Percentiles rank a stretch among this genome's conserved stretches.
Evolutionary conservation across 2,797 vertebrate species (phyloP).

Genomic region (Orientallactaga sibirica): DNA sequence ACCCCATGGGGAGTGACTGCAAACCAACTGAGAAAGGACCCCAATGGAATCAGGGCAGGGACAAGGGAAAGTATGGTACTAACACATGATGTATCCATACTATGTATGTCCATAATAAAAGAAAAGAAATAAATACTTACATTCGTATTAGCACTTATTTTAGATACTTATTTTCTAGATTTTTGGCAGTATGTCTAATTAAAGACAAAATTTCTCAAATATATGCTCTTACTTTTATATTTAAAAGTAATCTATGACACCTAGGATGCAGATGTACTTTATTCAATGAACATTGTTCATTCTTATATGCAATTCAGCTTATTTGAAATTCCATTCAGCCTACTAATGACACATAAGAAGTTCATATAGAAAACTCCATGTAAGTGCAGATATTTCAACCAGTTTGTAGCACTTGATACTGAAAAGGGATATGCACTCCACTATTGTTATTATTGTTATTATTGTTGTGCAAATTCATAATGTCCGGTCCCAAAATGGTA

Average conservation of each 20-base stretch:
- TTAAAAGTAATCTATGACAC: neutral
- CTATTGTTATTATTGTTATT: too few species aligned
- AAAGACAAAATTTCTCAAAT: neutral
- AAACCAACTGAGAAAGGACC: too few species aligned
- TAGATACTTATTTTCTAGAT: neutral
- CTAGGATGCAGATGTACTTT: neutral
- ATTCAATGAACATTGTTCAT: neutral
- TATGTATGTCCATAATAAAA: too few species aligned
- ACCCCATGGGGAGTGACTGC: too few species aligned
- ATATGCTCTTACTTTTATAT: neutral
- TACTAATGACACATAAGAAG: neutral
- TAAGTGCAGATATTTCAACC: neutral
- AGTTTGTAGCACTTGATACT: neutral
- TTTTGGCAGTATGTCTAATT: neutral
- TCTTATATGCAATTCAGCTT: neutral
- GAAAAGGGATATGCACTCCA: neutral
- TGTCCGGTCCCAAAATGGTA: rapidly evolving
- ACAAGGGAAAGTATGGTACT: too few species aligned
- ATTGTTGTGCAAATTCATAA: neutral
- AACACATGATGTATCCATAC: too few species aligned
- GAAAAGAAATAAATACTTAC: too few species aligned
- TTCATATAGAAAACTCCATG: neutral
- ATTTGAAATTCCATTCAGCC: neutral
- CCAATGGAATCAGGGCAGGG: too few species aligned
- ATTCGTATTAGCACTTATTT: neutral